Conservation (phyloP, 1,140 invertebrate genomes). For the Bombyx mandarina region DNA sequence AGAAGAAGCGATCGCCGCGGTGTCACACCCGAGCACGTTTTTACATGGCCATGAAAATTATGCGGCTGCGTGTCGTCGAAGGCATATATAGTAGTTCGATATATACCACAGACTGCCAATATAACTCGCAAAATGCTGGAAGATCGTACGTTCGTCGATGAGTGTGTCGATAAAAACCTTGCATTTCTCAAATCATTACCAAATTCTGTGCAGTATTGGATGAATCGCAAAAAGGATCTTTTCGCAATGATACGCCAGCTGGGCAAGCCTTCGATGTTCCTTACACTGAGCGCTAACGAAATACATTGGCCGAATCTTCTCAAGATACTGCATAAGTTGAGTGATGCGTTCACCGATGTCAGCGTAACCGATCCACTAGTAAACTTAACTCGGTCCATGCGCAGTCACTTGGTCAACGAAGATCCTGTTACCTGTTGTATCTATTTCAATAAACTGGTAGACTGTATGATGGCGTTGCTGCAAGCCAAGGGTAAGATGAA, state of each 20-base stretch:
- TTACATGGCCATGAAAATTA: constrained; percentile 11
- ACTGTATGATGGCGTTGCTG: constrained; percentile 1
- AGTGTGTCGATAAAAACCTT: constrained; percentile 1
- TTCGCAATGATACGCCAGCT: constrained; percentile 4
- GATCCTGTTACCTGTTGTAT: constrained; percentile 4
- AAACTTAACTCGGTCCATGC: constrained; percentile 1
- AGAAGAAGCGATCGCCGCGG: constrained; percentile 11
- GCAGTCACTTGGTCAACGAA: constrained; percentile 2
- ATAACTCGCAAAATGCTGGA: constrained; percentile 4
- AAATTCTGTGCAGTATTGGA: constrained; percentile 4
- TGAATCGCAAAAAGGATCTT: constrained; percentile 2
- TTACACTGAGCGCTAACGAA: constrained; percentile 3
- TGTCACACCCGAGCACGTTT: constrained; percentile 6
- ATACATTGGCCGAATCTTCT: constrained; percentile 1
- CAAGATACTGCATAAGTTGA: constrained; percentile 3
- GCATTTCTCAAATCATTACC: constrained; percentile 3
- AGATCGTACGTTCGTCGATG: not conserved
- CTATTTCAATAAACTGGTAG: constrained; percentile 5
- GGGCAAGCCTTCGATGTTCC: constrained; percentile 2
- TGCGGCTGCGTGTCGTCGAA: constrained; percentile 5
- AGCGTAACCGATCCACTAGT: not conserved
- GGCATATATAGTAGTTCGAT: constrained; percentile 4
- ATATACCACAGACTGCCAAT: constrained; percentile 3
- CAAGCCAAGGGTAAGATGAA: not conserved
- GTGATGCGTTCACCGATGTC: not conserved